Evolutionary conservation across 2,888 invertebrate genomes (phyloP), one percentile per base, ranked within the genome.

Genomic region (Drosophila flavopinicola): DNA sequence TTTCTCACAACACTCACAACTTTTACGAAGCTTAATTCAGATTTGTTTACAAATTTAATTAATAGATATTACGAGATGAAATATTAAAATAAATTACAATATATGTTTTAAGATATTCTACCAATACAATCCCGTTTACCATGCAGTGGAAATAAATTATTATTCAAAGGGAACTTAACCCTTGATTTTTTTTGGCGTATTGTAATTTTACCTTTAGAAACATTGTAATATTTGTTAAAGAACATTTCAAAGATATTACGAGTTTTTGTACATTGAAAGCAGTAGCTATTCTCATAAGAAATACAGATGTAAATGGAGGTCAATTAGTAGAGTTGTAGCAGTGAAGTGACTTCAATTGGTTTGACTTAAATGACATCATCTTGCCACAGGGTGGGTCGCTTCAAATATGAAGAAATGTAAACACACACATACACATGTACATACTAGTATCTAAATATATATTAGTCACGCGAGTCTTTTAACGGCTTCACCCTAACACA

Each of bases 291-390:
- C 37, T 32, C 39, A n/a, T 27, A 10, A 39, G 6, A 39, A 9
- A 23, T 7, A 20, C 10, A 6, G 32, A 39, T 49, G 11, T 11
- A 11, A 39, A 24, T 24, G 6, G 15, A 35, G 24, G 24, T 42
- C 5, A 41, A 33, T 44, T 9, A 17, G 17, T 41, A 15, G 15
- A 37, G 10, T 37, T 54, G 3, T 20, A 48, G 23, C 9, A 23
- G 13, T 15, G 6, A 37, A 56, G 32, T 39, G 10, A 56, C 35
- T 70, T 58, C 51, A 70, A 64, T 53, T 60, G 44, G 25, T 42
- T 41, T 23, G 29, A 56, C 51, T 52, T 49, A 30, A 33, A 74
- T 72, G 71, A 72, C 72, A 65, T 72, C 72, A 72, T 59, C 44
- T 32, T 35, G n/a, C 7, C 35, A 37, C 3, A 25, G 75, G 71